These are phyloP conservation scores for Nephrotoma appendiculata DNA, from an alignment of 2,888 invertebrate genomes.

Conservation along the genomic window DNA sequence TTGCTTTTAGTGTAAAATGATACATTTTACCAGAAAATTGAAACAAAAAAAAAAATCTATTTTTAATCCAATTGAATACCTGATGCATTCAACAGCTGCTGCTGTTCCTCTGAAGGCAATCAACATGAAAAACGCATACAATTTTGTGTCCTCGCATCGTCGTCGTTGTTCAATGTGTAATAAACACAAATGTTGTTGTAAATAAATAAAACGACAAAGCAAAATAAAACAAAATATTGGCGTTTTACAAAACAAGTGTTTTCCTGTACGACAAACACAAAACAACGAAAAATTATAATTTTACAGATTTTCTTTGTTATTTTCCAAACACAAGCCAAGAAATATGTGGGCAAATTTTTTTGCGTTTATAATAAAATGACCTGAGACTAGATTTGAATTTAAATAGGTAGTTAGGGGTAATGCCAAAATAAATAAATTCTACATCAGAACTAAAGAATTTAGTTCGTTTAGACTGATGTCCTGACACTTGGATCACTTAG, in stretches of 20 bases:
- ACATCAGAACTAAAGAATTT: too few species aligned
- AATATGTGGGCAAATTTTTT: neutral
- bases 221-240: neutral
- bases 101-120: neutral
- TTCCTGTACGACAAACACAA: neutral
- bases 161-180: neutral
- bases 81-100: neutral
- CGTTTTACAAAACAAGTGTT: neutral
- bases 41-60: neutral
- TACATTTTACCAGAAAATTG: neutral
- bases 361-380: too few species aligned
- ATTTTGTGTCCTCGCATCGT: neutral
- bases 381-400: too few species aligned
- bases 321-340: neutral
- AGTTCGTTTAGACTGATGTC: too few species aligned
- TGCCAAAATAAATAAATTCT: too few species aligned
- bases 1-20: neutral
- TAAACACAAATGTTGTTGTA: neutral
- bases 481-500: too few species aligned
- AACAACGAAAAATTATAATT: neutral
- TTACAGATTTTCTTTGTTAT: neutral
- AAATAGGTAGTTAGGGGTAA: too few species aligned
- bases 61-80: neutral
- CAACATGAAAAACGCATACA: neutral
- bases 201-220: neutral